Evolutionary conservation across 2,888 invertebrate species (phyloP), one percentile per base, ranked within the genome.

Genomic region (Therioaphis trifolii): DNA sequence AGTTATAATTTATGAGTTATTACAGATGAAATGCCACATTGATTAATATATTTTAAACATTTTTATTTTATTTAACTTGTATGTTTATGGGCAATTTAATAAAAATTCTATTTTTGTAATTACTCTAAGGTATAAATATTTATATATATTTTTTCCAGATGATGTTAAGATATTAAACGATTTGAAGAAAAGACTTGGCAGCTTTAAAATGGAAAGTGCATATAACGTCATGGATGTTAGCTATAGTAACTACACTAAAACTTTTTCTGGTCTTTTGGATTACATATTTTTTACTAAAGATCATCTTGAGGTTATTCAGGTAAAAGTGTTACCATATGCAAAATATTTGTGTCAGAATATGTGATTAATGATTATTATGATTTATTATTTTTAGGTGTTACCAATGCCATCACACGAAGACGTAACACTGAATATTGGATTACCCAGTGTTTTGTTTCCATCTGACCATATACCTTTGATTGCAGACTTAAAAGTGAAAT

Each of bases 401-500:
- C 96, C 97, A 0, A 89, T 96, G 86, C 97, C 97, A 0, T 92
- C 92, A 71, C 90, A 92, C 63, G 94, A 95, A 86, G 94, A 96
- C 88, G 90, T 98, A 27, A 91, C 89, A 79, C 89, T 92, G 79
- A 90, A 95, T 87, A 91, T 89, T 58, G 98, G 96, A 1, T 91
- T 98, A 85, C 99, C 99, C 0, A 97, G 96, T 86, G 90, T 94
- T 72, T 93, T 94, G 3, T 95, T 95, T 88, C 98, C 98, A 0
- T 98, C 98, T 2, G 98, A 99, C 90, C 98, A 99, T 89, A 90
- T 99, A 85, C 93, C 98, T 18, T 90, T 98, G 72, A 91, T 97
- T 85, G 93, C 94, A n/a, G 95, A 96, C 90, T 90, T 96, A 85
- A 89, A 90, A 86, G 93, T 91, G 90, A 86, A 84, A 79, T 84